phyloP scores from a whole-genome alignment of 1,140 invertebrate genomes.

The Ooceraea biroi region DNA sequence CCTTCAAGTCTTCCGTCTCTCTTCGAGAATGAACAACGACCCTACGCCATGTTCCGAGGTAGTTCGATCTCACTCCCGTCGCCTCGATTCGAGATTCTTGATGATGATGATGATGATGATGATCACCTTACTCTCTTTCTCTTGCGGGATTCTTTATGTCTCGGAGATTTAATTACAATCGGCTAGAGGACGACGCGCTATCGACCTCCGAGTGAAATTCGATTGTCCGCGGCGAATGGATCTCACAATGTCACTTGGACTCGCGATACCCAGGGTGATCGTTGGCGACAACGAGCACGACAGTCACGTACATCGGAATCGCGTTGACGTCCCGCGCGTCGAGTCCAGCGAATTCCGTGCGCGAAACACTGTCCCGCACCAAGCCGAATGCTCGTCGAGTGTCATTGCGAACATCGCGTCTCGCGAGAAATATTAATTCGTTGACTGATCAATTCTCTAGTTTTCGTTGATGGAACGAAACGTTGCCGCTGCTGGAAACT shows the following conservation, averaged over 20 bases:
- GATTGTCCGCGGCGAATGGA: no score
- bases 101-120: no score
- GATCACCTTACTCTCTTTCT: no score
- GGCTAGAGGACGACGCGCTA: neutral
- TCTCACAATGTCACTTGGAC: constrained; percentile 2
- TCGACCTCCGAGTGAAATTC: neutral
- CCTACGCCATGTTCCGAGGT: no score
- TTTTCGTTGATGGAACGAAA: neutral
- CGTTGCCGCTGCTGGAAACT: neutral
- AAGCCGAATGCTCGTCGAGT: constrained; percentile 53
- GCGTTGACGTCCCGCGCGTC: constrained; percentile 42
- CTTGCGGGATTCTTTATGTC: no score
- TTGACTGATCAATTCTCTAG: neutral
- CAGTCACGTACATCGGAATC: constrained; percentile 23
- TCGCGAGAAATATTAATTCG: neutral
- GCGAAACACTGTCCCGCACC: constrained; percentile 61
- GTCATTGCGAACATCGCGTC: constrained; percentile 37
- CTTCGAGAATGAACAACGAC: no score
- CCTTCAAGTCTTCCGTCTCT: neutral
- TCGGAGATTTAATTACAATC: neutral
- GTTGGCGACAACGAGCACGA: constrained; percentile 10
- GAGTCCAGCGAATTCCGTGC: constrained; percentile 22
- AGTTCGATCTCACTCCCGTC: no score
- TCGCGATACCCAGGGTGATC: constrained; percentile 6
- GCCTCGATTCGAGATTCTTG: no score